Base-by-base conservation (phyloP, 2,797 vertebrate species). In the Phoxinus dragarum region DNA sequence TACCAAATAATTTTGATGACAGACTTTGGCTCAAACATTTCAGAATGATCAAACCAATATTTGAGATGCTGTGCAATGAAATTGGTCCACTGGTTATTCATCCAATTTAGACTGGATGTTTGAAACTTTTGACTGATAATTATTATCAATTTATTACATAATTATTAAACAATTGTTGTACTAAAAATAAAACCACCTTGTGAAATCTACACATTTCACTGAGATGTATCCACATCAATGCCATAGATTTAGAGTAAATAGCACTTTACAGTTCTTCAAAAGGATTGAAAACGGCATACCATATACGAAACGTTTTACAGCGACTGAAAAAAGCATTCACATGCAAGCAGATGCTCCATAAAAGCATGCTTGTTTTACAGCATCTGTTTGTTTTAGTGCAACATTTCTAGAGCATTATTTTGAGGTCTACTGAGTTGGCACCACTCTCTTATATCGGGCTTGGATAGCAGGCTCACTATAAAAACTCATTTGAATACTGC, bases 351-450 rank as follows among this genome's bases (percentile, higher is more conserved):
- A 87, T 82, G 82, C 72, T 86, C 23, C 36, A 64, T 75, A 66
- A 86, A 88, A 66, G 64, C 47, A 84, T 52, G 78, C 82, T 80
- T 56, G 66, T 77, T 86, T 87, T 84, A 84, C n/a, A 76, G 82
- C 83, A 86, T 88, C 87, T 87, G 80, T 88, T 85, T 85, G 80
- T 85, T 85, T 88, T 52, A 85, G 23, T 68, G 40, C 68, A 67
- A 79, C 72, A 84, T 84, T 76, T 84, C 38, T 38, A 54, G 61
- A 11, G 73, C 68, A 67, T 80, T 89, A 66, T 77, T 89, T 74
- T 21, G 40, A 73, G 77, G 81, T 76, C 74, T 82, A 73, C 84
- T 86, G 69, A 67, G 74, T 56, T 81, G 31, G 17, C 74, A 56
- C 38, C 36, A n/a, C 54, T 49, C 68, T 72, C 42, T 47, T 67